Base-by-base conservation (phyloP, 2,888 invertebrate species). In the Trichopria drosophilae region DNA sequence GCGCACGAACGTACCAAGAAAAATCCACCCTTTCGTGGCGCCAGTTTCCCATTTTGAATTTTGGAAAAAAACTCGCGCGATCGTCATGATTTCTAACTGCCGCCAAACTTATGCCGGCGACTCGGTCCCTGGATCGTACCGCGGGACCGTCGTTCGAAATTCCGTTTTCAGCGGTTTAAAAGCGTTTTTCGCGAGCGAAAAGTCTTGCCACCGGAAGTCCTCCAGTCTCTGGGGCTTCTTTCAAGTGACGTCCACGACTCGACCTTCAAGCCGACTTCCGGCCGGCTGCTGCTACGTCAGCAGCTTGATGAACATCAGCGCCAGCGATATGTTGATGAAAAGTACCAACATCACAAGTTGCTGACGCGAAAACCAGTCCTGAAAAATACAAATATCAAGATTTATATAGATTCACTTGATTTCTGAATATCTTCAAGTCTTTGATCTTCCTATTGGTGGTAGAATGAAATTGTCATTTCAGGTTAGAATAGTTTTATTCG, bases 321-420 rank as follows among this genome's bases (percentile, higher is more conserved):
- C 94, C 83, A 94, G 81, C 67, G 91, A 89, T 80, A 94, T 88
- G 82, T 94, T 94, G 81, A 93, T 87, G 81, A 94, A 88, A 69
- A 94, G 84, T 71, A 94, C 93, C 77, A 94, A 82, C 81, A 94
- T 87, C 79, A 94, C 89, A 77, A 94, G 83, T 82, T 93, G 93
- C 82, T 94, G 93, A 77, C 93, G 86, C 73, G 93, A 91, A 80
- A 94, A 91, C 94, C 94, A 94, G 84, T 93, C 93, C 93, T 93
- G 84, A 6, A 82, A 82, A 62, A 62, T 54, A 40, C 43, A 31
- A 15, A 19, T 34, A 16, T 39, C 3, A 20, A 4, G n/a, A n/a
- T n/a, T n/a, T n/a, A n/a, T n/a, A n/a, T n/a, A n/a, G n/a, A n/a
- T n/a, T n/a, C n/a, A n/a, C n/a, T n/a, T n/a, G n/a, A n/a, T n/a